A percentile compares a stretch with the other conserved stretches of the same genome.
Evolutionary conservation across 2,113 vertebrate genomes (phyloP).

Genomic region (Barnardius zonarius): DNA sequence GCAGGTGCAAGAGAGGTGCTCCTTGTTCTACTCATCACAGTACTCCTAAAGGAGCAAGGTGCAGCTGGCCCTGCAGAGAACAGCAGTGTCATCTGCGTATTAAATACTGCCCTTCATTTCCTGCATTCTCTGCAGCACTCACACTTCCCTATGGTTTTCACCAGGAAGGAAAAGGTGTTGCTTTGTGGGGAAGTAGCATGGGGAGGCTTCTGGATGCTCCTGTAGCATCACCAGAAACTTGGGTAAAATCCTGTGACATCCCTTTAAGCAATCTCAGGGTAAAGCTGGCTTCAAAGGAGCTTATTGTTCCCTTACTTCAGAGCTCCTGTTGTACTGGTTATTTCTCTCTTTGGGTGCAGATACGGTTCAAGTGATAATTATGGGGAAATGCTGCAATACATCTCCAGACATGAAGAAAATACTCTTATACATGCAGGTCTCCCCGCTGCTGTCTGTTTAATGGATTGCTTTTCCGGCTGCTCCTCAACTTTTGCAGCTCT

Average conservation of each 20-base stretch:
- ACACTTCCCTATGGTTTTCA: background rate
- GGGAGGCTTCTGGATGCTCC: background rate
- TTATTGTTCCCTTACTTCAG: background rate
- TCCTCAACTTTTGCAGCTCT: background rate
- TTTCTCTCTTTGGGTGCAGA: background rate
- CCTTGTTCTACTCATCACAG: background rate
- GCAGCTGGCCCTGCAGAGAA: background rate
- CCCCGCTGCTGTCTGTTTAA: background rate
- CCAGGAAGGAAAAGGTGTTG: background rate
- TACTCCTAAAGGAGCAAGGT: background rate
- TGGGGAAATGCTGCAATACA: background rate
- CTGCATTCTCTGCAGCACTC: rapidly evolving
- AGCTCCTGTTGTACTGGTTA: background rate
- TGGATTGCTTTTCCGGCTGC: background rate
- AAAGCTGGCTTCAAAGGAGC: background rate
- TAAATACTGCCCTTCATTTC: rapidly evolving
- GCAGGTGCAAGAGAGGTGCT: rapidly evolving
- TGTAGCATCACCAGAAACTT: background rate
- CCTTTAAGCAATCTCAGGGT: background rate
- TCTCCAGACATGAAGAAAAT: background rate
- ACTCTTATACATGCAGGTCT: background rate
- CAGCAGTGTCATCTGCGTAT: background rate
- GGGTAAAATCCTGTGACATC: background rate
- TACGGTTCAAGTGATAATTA: background rate
- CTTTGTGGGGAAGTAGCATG: background rate